Base-by-base conservation (phyloP, 30 jellyfish, hydroid and myxozoan species). In the Haliclystus octoradiatus region DNA sequence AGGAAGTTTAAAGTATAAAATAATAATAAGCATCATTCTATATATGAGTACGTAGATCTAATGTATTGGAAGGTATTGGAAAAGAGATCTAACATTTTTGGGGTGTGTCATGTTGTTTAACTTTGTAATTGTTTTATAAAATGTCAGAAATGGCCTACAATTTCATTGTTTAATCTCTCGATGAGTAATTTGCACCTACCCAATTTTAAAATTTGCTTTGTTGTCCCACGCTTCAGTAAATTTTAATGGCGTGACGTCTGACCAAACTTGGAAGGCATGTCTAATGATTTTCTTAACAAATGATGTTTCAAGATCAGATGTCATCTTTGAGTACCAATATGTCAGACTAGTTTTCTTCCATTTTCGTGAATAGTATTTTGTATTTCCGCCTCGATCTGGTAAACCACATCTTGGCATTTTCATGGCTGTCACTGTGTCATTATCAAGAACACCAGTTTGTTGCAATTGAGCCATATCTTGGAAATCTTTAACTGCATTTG, bases 241-340 rank as follows among this genome's bases (percentile, higher is more conserved):
- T 2, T 2, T 30, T 28, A 62, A 13, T 22, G 71, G 71, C 26
- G 71, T 62, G 13, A 62, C 71, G 1, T 23, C 53, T 2, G 40
- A 22, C 71, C 71, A 62, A 2, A 62, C 12, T 62, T 62, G 71
- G 52, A 62, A 62, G 30, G 71, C 71, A 3, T 62, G 47, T 2
- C 28, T 62, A 40, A 62, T 4, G 71, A 62, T 62, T 23, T 62
- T 13, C 57, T 62, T 33, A 26, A 62, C 71, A 22, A 22, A 22
- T 1, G 33, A 1, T 33, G 25, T 2, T 23, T 25, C 40, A 30
- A 62, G 33, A 62, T 62, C 71, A 2, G 53, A 23, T 2, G 71
- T 62, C 26, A 24, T 24, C 13, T 62, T 62, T 33, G 30, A 33
- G 40, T 24, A 24, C 47, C 12, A 62, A 23, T 62, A 62, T 28